These are phyloP conservation scores for Nemopilema nomurai DNA, from an alignment of 30 jellyfish, hydroid and myxozoan species.

Conservation along the genomic window DNA sequence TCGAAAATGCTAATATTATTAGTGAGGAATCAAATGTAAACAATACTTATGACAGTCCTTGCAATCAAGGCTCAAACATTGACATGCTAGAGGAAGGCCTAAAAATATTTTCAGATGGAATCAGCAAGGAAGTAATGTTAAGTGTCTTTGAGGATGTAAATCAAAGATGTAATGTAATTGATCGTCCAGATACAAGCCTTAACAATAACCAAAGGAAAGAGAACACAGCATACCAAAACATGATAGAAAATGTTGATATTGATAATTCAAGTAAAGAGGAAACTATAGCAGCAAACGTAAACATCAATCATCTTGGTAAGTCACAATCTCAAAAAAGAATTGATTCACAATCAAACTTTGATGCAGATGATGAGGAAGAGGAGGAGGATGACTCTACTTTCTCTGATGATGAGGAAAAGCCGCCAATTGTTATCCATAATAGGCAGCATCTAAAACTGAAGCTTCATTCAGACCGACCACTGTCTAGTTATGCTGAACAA, in stretches of 20 bases:
- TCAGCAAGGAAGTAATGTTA: conserved; percentile 19
- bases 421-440: conserved; percentile 30
- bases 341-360: conserved; percentile 35
- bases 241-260: neutral
- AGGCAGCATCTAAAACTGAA: conserved; percentile 38
- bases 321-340: neutral
- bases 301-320: neutral
- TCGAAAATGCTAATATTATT: neutral
- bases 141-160: conserved; percentile 29
- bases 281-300: too few relatives aligned
- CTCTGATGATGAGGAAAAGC: conserved; percentile 27
- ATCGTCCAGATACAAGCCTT: neutral
- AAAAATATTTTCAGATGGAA: conserved; percentile 26
- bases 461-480: conserved; percentile 83
- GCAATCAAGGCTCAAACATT: too few relatives aligned
- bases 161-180: neutral
- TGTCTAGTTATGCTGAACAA: conserved; percentile 94
- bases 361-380: conserved; percentile 59
- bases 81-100: neutral
- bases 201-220: neutral
- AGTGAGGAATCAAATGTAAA: too few relatives aligned
- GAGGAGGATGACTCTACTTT: conserved; percentile 29
- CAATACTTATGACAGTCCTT: too few relatives aligned
- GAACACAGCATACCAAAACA: neutral
- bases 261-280: too few relatives aligned